Conservation (phyloP, 2,113 vertebrate genomes). For the Hymenochirus boettgeri region DNA sequence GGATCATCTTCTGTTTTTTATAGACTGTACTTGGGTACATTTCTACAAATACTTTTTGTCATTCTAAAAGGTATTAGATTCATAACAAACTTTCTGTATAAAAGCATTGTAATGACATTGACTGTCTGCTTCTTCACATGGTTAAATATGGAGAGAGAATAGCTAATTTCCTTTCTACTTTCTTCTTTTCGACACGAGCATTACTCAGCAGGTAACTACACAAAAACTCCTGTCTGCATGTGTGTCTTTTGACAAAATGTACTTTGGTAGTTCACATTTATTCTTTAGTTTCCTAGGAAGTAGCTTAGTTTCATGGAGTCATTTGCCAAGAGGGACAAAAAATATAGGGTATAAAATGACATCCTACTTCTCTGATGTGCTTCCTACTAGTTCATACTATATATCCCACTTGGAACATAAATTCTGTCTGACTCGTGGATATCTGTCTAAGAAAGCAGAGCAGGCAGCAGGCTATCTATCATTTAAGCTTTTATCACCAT, state of each 20-base stretch:
- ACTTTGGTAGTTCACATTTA: not conserved
- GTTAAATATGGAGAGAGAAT: too few relatives aligned
- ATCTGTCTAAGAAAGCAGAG: slow-evolving; percentile 35
- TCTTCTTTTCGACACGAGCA: too few relatives aligned
- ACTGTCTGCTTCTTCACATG: too few relatives aligned
- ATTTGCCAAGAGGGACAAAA: slow-evolving; percentile 35
- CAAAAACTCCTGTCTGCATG: not conserved
- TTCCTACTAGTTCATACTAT: slow-evolving; percentile 35
- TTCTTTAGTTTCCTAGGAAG: slow-evolving; percentile 8
- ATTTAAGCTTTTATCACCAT: slow-evolving; percentile 39
- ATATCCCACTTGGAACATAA: slow-evolving; percentile 39
- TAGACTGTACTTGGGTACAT: too few relatives aligned
- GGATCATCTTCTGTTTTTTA: too few relatives aligned
- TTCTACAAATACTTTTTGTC: too few relatives aligned
- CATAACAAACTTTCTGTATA: too few relatives aligned
- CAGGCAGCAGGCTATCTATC: slow-evolving; percentile 29
- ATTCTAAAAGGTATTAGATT: too few relatives aligned
- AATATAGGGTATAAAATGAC: slow-evolving; percentile 38
- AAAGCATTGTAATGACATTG: too few relatives aligned
- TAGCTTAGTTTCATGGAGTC: slow-evolving; percentile 31
- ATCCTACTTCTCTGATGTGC: slow-evolving; percentile 32
- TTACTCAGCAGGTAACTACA: not conserved
- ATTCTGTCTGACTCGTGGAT: slow-evolving; percentile 34
- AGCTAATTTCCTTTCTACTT: too few relatives aligned
- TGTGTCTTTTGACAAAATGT: not conserved